Percentiles rank a stretch among this genome's conserved stretches.
phyloP scores from a whole-genome alignment of 2,797 vertebrate species.

The Lepus oiostolus region DNA sequence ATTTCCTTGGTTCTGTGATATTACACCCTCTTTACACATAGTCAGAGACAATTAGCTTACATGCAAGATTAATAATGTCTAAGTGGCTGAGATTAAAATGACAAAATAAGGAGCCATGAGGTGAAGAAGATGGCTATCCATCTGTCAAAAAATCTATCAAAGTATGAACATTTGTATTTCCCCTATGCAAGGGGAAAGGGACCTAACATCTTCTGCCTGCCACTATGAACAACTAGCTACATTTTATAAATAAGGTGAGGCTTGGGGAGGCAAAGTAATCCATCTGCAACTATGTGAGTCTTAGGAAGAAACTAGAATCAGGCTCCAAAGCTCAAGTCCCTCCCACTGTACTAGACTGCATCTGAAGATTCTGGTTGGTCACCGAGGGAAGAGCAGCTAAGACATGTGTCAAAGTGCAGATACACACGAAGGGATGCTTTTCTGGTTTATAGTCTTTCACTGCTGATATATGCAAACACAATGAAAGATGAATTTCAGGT shows the following conservation, averaged over 20 bases:
- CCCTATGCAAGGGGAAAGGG: background rate
- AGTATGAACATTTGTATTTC: background rate
- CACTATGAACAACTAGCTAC: background rate
- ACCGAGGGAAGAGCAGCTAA: background rate
- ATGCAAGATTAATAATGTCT: constrained; percentile 2
- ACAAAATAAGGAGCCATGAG: constrained; percentile 44
- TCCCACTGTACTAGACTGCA: background rate
- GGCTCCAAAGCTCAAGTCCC: background rate
- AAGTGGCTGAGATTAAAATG: background rate
- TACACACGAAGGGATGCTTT: background rate
- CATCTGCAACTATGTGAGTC: accelerated
- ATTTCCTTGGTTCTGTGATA: background rate
- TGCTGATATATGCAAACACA: background rate
- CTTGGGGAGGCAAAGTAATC: background rate
- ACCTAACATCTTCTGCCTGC: background rate
- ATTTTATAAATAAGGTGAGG: background rate
- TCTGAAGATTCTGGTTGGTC: background rate
- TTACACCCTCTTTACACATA: background rate
- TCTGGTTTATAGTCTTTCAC: background rate
- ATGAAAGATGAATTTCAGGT: background rate
- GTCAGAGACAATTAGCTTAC: constrained; percentile 6
- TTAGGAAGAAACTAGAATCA: constrained; percentile 21
- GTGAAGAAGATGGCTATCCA: background rate
- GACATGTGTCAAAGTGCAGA: background rate
- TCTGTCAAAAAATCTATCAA: constrained; percentile 5